Evolutionary conservation across 2,888 invertebrate genomes (phyloP), one percentile per base, ranked within the genome.

Genomic region (Tenthredo livida): DNA sequence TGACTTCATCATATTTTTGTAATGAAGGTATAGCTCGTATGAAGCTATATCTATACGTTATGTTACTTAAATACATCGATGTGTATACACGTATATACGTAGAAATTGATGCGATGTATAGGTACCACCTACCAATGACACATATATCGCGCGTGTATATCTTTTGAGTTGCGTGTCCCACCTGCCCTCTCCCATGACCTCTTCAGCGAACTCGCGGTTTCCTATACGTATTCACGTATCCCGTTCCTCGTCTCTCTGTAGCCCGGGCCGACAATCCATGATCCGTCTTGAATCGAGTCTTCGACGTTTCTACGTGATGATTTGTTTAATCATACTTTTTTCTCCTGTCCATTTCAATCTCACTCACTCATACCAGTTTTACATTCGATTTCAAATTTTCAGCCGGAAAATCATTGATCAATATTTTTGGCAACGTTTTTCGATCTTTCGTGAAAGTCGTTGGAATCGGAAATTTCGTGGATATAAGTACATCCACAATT

Each of bases 101-200:
- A 37, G 61, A 80, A 15, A 61, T 54, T 12, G 17, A 61, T 40
- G 61, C 61, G 21, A 25, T 0, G 58, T 61, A 40, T 80, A 40
- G n/a, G 37, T 21, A 43, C 67, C 12, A 29, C 67, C 83, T 21
- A 29, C 67, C 83, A 83, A 83, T 83, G 83, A 83, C 83, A 83
- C 83, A 83, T 67, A 83, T 67, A 83, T 67, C 83, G 83, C 43
- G 67, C 67, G 83, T 54, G 80, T 40, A 67, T 83, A 58, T 83
- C 47, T 83, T 83, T 83, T 33, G 43, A 83, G 83, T 83, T 83
- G 83, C 83, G 83, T 83, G 83, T 83, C 17, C 83, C 83, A 83
- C 83, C 83, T 83, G 83, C 83, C 83, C 83, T 83, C 65, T 83
- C 83, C 67, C 83, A 83, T 83, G 83, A 83, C 83, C 83, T 83